Conservation (phyloP, 2,113 vertebrate genomes). For the Globicephala melas region DNA sequence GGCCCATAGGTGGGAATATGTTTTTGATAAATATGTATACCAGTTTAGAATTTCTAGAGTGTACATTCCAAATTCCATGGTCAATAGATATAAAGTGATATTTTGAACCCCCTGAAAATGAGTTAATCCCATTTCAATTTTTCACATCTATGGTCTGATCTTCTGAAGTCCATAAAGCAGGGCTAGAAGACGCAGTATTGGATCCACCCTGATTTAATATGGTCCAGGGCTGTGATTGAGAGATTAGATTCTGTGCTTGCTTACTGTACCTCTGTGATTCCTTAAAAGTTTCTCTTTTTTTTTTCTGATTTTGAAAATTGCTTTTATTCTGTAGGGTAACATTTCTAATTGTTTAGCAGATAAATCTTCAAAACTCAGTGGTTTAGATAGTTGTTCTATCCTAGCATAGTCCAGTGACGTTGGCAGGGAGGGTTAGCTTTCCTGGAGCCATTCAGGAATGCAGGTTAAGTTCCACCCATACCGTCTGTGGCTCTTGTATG, state of each 20-base stretch:
- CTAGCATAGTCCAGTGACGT: fast-evolving
- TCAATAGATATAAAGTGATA: neutral
- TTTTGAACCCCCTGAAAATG: neutral
- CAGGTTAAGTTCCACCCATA: neutral
- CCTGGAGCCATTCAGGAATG: neutral
- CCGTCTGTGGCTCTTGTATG: neutral
- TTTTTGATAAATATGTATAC: neutral
- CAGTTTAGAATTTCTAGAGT: neutral
- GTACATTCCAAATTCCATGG: neutral
- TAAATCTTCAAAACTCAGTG: neutral
- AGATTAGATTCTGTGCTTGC: neutral
- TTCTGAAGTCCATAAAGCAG: neutral
- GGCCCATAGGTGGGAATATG: neutral
- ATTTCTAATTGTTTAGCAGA: neutral
- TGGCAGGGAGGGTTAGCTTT: neutral
- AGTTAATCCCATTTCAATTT: neutral
- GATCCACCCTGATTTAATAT: neutral
- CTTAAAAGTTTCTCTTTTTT: neutral
- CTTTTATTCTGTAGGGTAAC: neutral
- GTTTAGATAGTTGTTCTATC: fast-evolving
- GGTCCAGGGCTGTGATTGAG: neutral
- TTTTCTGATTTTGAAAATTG: neutral
- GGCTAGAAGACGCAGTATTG: neutral
- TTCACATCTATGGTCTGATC: neutral
- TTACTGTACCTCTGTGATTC: neutral